Conservation (phyloP, 2,797 vertebrate genomes). For the Lepidocolaptes lacrymiger region DNA sequence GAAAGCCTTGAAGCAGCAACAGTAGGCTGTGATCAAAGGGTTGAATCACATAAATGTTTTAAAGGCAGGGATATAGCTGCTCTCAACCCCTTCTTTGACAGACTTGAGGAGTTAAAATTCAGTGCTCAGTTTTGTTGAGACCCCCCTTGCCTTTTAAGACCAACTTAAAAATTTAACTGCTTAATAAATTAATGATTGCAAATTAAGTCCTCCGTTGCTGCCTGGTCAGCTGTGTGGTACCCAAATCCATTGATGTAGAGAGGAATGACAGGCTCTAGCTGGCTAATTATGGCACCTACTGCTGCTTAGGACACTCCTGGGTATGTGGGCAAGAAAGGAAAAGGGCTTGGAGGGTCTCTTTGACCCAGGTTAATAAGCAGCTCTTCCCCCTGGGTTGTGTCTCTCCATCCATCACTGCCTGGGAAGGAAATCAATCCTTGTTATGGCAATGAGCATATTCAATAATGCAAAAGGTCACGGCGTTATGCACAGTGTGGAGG, state of each 20-base stretch:
- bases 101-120: background rate
- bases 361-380: background rate
- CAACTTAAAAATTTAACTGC: background rate
- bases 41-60: background rate
- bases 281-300: background rate
- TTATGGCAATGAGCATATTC: background rate
- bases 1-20: background rate
- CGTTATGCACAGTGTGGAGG: accelerated
- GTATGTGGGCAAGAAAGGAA: background rate
- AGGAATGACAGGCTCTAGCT: background rate
- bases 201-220: background rate
- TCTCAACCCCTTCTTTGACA: background rate
- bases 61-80: background rate
- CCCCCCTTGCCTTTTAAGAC: background rate
- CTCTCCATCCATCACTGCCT: background rate
- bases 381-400: background rate
- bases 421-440: slow-evolving; percentile 14
- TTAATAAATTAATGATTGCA: background rate
- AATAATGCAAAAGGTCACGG: slow-evolving; percentile 17
- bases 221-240: background rate
- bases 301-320: background rate
- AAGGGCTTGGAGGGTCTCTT: background rate
- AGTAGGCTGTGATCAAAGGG: background rate
- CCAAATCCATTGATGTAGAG: background rate
- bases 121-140: background rate